Base-by-base conservation (phyloP, 1,140 invertebrate species). In the Palaemon carinicauda region DNA sequence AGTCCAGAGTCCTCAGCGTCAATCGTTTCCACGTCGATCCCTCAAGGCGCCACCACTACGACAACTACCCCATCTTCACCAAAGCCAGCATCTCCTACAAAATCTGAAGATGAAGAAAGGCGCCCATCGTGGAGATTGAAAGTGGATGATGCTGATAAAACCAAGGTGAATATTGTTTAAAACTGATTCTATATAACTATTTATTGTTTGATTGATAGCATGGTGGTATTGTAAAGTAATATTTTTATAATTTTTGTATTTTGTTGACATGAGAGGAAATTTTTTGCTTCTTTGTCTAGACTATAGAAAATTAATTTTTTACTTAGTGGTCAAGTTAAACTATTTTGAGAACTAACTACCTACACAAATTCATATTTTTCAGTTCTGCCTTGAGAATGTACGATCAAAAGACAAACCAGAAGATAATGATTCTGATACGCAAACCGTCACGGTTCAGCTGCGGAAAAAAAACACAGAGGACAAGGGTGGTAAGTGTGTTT, bases 121-220 rank as follows among this genome's bases (percentile, higher is more conserved):
- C 94, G 96, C 90, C 96, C 96, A 2, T 97, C 96, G 89, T 97
- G 96, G 96, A 94, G 96, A 91, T 93, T 97, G 89, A 95, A 95
- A 91, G 95, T 97, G 91, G 96, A 97, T 93, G 95, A 95, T 91
- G 94, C 95, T 75, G 91, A 92, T 82, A 90, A 91, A 92, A 96
- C 95, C 93, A 97, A 97, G 96, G 90, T 90, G 78, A 86, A 87
- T 84, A 3, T 27, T 15, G 7, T 17, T 7, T 15, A 10, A 12
- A 74, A 17, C 10, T 56, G 17, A n/a, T 86, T 9, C 17, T 19
- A 27, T 31, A 10, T 81, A 14, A 15, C n/a, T 29, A 10, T 84
- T 41, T 27, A 60, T 27, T 41, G 21, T 50, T 33, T 19, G 17
- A 33, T 75, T 17, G 24, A 33, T 56, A 17, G 14, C 14, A 27